Percentiles rank a stretch among this genome's conserved stretches.
These are phyloP conservation scores for Teinopalpus imperialis DNA, from an alignment of 2,888 invertebrate species.

Conservation along the genomic window DNA sequence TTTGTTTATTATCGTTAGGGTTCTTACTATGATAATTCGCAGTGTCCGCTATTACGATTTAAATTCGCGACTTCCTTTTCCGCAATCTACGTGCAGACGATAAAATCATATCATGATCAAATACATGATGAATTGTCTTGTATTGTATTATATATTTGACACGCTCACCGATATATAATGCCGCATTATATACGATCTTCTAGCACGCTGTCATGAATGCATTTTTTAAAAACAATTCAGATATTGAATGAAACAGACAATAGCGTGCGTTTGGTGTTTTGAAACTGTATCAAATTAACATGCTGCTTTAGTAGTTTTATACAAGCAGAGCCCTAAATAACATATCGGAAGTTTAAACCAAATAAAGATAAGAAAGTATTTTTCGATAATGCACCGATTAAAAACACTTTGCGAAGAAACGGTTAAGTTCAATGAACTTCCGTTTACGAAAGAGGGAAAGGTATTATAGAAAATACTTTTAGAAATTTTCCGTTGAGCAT, in stretches of 20 bases:
- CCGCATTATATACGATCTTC: constrained; percentile 10
- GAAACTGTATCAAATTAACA: constrained; percentile 15
- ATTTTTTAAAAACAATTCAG: constrained; percentile 21
- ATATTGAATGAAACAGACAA: constrained; percentile 17
- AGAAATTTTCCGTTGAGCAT: constrained; percentile 42
- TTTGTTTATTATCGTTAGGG: constrained; percentile 1
- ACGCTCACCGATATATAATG: constrained; percentile 6
- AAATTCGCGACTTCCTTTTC: constrained; percentile 55
- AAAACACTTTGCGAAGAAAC: constrained; percentile 36
- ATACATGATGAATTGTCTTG: constrained; percentile 16
- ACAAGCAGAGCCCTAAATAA: constrained; percentile 22
- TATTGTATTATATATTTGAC: constrained; percentile 19
- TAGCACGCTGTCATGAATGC: constrained; percentile 8
- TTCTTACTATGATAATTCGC: constrained; percentile 19
- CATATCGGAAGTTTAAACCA: constrained; percentile 43
- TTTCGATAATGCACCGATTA: constrained; percentile 59
- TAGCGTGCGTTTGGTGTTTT: constrained; percentile 3
- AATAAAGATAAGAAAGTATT: constrained; percentile 50
- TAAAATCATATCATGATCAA: background rate
- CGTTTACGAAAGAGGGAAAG: constrained; percentile 64
- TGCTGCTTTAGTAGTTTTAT: constrained; percentile 2
- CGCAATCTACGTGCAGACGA: constrained; percentile 43
- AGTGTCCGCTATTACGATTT: constrained; percentile 42
- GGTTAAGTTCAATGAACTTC: constrained; percentile 72
- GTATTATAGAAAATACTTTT: constrained; percentile 47